Percentiles rank a stretch among this genome's conserved stretches.
phyloP scores from a whole-genome alignment of 2,888 invertebrate genomes.

The Rotaria macrura region DNA sequence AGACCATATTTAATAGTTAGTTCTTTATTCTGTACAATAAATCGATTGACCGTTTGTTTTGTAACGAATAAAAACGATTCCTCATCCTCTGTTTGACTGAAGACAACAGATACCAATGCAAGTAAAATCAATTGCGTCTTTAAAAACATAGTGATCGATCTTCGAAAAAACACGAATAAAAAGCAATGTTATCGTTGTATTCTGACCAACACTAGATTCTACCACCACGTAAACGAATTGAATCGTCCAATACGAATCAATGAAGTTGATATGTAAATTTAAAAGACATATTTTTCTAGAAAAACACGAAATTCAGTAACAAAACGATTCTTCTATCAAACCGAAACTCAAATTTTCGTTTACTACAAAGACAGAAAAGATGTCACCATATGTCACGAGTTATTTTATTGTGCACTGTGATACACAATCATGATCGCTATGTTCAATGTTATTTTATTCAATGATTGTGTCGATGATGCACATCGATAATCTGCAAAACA shows the following conservation, averaged over 20 bases:
- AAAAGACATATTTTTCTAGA: neutral
- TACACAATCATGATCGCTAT: neutral
- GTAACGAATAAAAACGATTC: slow-evolving; percentile 28
- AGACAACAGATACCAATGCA: neutral
- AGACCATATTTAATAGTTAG: slow-evolving; percentile 29
- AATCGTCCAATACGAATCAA: neutral
- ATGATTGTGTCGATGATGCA: neutral
- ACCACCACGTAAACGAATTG: neutral
- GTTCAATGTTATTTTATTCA: neutral
- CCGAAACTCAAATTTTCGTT: neutral
- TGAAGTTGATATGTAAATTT: neutral
- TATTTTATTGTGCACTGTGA: neutral
- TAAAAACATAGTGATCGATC: neutral
- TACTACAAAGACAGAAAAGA: neutral
- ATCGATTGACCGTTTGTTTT: slow-evolving; percentile 29
- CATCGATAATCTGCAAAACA: too few species aligned
- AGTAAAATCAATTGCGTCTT: neutral
- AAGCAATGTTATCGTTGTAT: neutral
- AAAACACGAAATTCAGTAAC: neutral
- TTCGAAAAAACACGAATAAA: too few species aligned
- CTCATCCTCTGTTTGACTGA: slow-evolving; percentile 25
- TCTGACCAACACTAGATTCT: neutral
- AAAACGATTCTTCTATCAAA: neutral
- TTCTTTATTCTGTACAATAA: slow-evolving; percentile 26
- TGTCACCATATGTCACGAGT: neutral